These are phyloP conservation scores for Spinus olivaceus DNA, from an alignment of 2,797 vertebrate genomes.

Conservation along the genomic window DNA sequence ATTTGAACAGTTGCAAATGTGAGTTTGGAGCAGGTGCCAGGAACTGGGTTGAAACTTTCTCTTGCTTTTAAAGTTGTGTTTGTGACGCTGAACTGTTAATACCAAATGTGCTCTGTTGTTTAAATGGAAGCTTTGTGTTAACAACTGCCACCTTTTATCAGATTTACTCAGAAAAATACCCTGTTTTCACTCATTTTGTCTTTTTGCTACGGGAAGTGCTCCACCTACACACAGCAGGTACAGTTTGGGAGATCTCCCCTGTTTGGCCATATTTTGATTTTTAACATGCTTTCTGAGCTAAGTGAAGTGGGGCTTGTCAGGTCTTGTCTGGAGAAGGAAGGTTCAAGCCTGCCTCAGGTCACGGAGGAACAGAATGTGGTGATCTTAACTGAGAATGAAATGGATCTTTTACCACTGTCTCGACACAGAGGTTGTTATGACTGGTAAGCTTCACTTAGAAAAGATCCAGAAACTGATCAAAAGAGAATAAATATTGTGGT, in stretches of 20 bases:
- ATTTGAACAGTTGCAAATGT: not conserved
- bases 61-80: not conserved
- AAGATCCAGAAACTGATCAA: conserved; percentile 39
- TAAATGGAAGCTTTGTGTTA: not conserved
- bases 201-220: not conserved
- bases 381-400: conserved; percentile 59
- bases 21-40: not conserved
- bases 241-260: not conserved
- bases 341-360: conserved; percentile 51
- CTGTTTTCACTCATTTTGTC: not conserved
- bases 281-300: not conserved
- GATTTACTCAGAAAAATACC: not conserved
- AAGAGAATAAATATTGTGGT: conserved; percentile 19
- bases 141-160: not conserved
- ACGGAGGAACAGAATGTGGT: conserved; percentile 40
- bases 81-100: not conserved
- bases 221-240: not conserved
- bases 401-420: conserved; percentile 58
- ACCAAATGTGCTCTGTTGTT: not conserved
- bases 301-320: conserved; percentile 29
- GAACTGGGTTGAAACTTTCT: not conserved
- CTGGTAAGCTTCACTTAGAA: conserved; percentile 14
- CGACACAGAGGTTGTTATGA: conserved; percentile 34
- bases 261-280: not conserved
- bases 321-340: conserved; percentile 44